phyloP scores from a whole-genome alignment of 2,888 invertebrate species.

The Ectemnius lituratus region DNA sequence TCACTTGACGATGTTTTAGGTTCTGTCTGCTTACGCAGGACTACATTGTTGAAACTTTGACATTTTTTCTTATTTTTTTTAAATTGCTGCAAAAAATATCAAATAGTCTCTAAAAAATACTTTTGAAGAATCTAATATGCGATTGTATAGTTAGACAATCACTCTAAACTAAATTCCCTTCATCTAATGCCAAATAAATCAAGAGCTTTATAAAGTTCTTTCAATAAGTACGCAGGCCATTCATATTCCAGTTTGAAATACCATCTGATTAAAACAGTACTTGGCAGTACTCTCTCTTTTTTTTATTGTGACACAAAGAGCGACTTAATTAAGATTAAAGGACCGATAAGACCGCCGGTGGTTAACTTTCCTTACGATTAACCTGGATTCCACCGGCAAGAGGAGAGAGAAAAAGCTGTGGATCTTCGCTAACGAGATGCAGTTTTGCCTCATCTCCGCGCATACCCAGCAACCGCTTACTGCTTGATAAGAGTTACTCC shows the following conservation, averaged over 20 bases:
- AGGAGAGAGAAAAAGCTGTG: conserved; percentile 8
- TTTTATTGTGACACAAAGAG: conserved; percentile 43
- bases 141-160: too few species aligned
- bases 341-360: conserved; percentile 35
- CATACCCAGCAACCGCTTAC: conserved; percentile 26
- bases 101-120: too few species aligned
- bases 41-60: too few species aligned
- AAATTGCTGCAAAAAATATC: too few species aligned
- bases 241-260: neutral
- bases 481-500: conserved; percentile 28
- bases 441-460: conserved; percentile 36
- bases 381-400: conserved; percentile 49
- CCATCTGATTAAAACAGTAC: neutral
- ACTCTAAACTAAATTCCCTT: too few species aligned
- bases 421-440: conserved; percentile 30
- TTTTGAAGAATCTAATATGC: too few species aligned
- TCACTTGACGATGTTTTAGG: neutral
- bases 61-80: too few species aligned
- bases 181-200: too few species aligned
- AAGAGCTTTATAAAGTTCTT: too few species aligned
- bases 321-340: conserved; percentile 49
- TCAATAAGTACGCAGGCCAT: too few species aligned
- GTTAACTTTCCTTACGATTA: conserved; percentile 56
- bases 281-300: conserved; percentile 13
- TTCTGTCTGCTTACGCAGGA: too few species aligned